Conservation (phyloP, 1,140 invertebrate species). For the Lepidurus arcticus region DNA sequence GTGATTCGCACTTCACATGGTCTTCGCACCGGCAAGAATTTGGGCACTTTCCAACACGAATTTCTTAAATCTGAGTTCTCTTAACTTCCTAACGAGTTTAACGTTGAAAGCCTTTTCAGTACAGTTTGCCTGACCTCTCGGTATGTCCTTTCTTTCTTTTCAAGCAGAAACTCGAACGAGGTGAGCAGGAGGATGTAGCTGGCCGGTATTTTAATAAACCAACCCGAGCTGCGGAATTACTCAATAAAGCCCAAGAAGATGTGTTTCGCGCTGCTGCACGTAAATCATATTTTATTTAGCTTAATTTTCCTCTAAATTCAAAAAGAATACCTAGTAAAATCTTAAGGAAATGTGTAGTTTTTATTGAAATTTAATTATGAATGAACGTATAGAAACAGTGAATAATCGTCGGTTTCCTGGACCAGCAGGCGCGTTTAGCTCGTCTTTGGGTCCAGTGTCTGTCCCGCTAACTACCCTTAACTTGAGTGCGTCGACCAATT, state of each 20-base stretch:
- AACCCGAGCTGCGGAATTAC: slow-evolving; percentile 54
- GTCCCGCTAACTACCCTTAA: slow-evolving; percentile 4
- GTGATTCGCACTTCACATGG: slow-evolving; percentile 1
- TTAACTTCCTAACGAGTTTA: background rate
- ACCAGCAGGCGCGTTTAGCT: slow-evolving; percentile 11
- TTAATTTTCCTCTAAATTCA: slow-evolving; percentile 37
- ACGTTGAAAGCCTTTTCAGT: no score
- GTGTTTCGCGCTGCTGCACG: slow-evolving; percentile 41
- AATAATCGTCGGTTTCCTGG: background rate
- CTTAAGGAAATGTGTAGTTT: no score
- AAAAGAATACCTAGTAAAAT: background rate
- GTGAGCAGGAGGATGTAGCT: slow-evolving; percentile 58
- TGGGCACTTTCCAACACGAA: background rate
- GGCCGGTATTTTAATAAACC: slow-evolving; percentile 62
- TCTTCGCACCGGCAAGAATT: slow-evolving; percentile 33
- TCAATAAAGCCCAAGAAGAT: slow-evolving; percentile 50
- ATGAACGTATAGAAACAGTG: slow-evolving; percentile 5
- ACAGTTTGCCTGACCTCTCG: slow-evolving; percentile 25
- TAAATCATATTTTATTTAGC: slow-evolving; percentile 39
- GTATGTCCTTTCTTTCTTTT: slow-evolving; percentile 31
- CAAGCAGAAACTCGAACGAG: slow-evolving; percentile 54
- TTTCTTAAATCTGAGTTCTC: background rate
- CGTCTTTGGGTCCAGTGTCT: slow-evolving; percentile 23
- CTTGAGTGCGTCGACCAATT: slow-evolving; percentile 17
- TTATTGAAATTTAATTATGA: background rate